Percentiles rank a stretch among this genome's conserved stretches.
Evolutionary conservation across 2,797 vertebrate genomes (phyloP).

Genomic region (Hydrolagus colliei): DNA sequence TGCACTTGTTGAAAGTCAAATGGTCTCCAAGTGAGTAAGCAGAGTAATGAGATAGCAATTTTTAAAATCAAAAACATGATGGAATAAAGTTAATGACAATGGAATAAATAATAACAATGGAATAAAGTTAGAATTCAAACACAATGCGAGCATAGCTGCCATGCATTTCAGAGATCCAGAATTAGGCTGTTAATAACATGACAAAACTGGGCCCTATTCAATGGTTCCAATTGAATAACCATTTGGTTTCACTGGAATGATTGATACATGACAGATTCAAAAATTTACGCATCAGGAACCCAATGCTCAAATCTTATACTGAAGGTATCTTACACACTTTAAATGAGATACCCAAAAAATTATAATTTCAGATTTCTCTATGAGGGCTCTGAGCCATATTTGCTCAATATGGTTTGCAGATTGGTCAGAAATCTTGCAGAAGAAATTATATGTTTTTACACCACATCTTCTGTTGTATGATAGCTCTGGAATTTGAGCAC

Average conservation of each 20-base stretch:
- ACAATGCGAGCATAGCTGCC: background rate
- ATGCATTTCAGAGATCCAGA: background rate
- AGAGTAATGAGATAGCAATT: too few relatives aligned
- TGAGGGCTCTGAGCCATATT: constrained; percentile 34
- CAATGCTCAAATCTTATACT: constrained; percentile 16
- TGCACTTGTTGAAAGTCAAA: too few relatives aligned
- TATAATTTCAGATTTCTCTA: constrained; percentile 45
- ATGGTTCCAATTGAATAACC: background rate
- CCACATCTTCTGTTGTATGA: background rate
- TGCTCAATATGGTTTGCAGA: background rate
- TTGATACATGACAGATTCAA: background rate
- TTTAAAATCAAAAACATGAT: too few relatives aligned
- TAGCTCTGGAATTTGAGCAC: background rate
- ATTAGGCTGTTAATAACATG: background rate
- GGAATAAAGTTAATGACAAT: too few relatives aligned
- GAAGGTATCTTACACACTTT: constrained; percentile 42
- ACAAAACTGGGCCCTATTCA: background rate
- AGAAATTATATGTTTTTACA: background rate
- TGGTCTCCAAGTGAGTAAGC: too few relatives aligned
- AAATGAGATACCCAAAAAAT: constrained; percentile 38
- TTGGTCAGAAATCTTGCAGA: background rate
- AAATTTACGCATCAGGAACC: constrained; percentile 2
- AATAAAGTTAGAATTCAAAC: background rate
- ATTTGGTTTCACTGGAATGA: background rate
- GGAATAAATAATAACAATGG: background rate